A percentile compares a stretch with the other conserved stretches of the same genome.
Evolutionary conservation across 2,888 invertebrate genomes (phyloP).

Genomic region (Philereme transversata): DNA sequence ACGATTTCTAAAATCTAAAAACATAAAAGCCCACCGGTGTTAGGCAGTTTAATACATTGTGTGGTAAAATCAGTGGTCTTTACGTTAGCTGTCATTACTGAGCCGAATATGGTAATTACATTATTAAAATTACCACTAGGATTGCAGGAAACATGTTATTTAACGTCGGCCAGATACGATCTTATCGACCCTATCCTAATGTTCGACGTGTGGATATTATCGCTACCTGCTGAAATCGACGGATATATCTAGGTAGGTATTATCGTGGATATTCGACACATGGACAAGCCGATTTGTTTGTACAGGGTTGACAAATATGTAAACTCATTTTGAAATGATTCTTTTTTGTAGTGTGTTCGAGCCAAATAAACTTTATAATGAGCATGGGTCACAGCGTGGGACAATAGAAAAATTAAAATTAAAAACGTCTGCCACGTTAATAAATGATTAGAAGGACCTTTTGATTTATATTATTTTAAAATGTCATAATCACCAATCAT

Average conservation of each 20-base stretch:
- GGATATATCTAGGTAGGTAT: conserved; percentile 46
- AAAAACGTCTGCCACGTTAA: no score
- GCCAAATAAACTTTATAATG: no score
- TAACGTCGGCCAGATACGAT: conserved; percentile 77
- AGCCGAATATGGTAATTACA: conserved; percentile 79
- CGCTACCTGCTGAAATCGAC: conserved; percentile 75
- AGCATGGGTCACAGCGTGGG: no score
- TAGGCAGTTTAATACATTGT: conserved; percentile 49
- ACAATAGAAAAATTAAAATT: no score
- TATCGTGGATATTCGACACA: conserved; percentile 63
- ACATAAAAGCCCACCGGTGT: conserved; percentile 47
- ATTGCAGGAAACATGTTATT: conserved; percentile 84
- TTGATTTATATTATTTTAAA: no score
- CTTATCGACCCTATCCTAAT: conserved; percentile 79
- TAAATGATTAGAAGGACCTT: no score
- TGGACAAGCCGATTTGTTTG: conserved; percentile 46
- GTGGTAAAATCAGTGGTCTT: conserved; percentile 58
- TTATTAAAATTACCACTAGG: conserved; percentile 80
- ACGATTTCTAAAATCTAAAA: conserved; percentile 44
- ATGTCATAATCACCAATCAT: no score
- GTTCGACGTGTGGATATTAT: conserved; percentile 81
- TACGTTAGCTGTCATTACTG: conserved; percentile 64
- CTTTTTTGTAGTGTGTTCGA: conserved; percentile 60
- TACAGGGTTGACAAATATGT: conserved; percentile 47
- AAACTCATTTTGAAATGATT: conserved; percentile 35